Percentiles rank a stretch among this genome's conserved stretches.
Conservation (phyloP, 2,113 vertebrate genomes). For the Ursus arctos region DNA sequence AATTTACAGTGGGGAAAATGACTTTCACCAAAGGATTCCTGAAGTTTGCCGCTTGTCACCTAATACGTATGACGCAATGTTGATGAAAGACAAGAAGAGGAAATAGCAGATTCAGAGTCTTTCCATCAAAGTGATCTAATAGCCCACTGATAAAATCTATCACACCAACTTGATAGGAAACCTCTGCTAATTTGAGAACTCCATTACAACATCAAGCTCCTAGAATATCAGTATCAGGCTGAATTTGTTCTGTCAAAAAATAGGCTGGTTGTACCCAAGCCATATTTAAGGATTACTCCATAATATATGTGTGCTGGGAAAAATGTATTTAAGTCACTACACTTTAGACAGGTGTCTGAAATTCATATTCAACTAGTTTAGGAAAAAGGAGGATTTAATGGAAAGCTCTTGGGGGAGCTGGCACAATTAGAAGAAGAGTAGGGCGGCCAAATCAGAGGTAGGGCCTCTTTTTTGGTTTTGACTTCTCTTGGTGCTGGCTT, state of each 20-base stretch:
- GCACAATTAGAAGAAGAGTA: background rate
- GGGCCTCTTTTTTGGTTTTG: background rate
- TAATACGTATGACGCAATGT: background rate
- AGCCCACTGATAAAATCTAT: background rate
- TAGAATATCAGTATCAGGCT: background rate
- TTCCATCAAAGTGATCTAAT: background rate
- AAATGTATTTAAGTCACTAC: background rate
- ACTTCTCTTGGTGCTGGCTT: background rate
- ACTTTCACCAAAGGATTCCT: background rate
- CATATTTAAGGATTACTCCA: background rate
- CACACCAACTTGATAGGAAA: conserved; percentile 1
- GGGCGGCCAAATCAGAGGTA: too few species aligned
- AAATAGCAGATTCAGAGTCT: background rate
- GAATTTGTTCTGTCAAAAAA: conserved; percentile 26
- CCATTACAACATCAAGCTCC: background rate
- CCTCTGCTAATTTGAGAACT: conserved; percentile 41
- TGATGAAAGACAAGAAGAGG: background rate
- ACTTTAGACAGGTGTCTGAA: background rate
- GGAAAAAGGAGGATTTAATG: background rate
- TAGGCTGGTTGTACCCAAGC: background rate
- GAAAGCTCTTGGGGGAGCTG: background rate
- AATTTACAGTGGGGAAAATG: background rate
- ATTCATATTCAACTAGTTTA: conserved; percentile 23
- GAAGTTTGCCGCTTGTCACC: background rate
- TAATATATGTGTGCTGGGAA: background rate